Evolutionary conservation across 2,888 invertebrate species (phyloP), one percentile per base, ranked within the genome.

Genomic region (Eupithecia abbreviata): DNA sequence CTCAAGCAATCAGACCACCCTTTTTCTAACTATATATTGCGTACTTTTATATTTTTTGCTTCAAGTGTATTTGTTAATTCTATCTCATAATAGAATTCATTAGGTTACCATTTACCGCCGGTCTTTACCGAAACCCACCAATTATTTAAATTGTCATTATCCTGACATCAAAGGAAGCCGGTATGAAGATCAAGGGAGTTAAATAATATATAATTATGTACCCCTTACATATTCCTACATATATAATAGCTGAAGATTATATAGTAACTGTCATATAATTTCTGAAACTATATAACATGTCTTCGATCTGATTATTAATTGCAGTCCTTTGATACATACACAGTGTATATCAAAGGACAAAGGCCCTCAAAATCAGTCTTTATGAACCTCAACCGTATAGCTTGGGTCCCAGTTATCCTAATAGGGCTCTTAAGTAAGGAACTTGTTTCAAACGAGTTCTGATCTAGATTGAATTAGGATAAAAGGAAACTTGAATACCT

Each of bases 361-460:
- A 72, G 75, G 65, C 70, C 51, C 10, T 58, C 30, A 55, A 70
- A 78, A 68, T 73, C 45, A 58, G 67, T 42, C 45, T 15, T 45
- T 69, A 72, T n/a, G 43, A 71, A 49, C 58, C 42, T 74, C 62
- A 55, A 9, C 62, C 10, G 10, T 10, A 55, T n/a, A 9, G 9
- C 65, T 74, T 55, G 51, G 58, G 65, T 18, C 70, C 55, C 41
- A 65, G 72, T 43, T 15, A 75, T 72, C 70, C 70, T 69, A 71
- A 58, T 72, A 70, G 65, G 47, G 15, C 15, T 66, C 15, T 74
- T 74, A 42, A 68, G 65, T 58, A 51, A 49, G 67, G 62, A 18
- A 70, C 58, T 58, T 18, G 45, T 72, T 41, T 15, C 55, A 71
- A 75, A 68, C 15, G 41, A 18, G 13, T 66, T 62, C 42, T n/a